phyloP scores from a whole-genome alignment of 2,888 invertebrate genomes.

The Cephus pulcher region DNA sequence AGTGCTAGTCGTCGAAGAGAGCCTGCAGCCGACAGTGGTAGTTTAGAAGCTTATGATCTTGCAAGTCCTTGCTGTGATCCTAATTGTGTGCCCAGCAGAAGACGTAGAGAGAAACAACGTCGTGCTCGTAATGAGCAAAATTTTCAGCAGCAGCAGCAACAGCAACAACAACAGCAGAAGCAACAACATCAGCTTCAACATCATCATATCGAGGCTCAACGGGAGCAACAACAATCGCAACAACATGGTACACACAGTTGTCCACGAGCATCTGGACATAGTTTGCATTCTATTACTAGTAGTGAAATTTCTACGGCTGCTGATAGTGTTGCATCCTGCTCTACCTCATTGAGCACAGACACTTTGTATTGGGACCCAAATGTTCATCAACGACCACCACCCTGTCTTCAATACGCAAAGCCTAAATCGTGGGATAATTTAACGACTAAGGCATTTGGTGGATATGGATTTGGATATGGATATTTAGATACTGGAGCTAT shows the following conservation, averaged over 20 bases:
- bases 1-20: slow-evolving; percentile 56
- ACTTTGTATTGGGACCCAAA: slow-evolving; percentile 85
- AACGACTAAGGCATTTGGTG: slow-evolving; percentile 86
- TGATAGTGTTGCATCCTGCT: slow-evolving; percentile 81
- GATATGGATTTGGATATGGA: slow-evolving; percentile 89
- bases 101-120: slow-evolving; percentile 71
- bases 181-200: slow-evolving; percentile 23
- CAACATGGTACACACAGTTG: slow-evolving; percentile 51
- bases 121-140: slow-evolving; percentile 59
- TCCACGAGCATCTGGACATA: slow-evolving; percentile 66
- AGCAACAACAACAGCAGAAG: slow-evolving; percentile 8
- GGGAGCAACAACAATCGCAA: slow-evolving; percentile 37
- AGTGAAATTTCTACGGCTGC: slow-evolving; percentile 77
- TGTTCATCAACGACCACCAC: slow-evolving; percentile 64
- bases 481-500: slow-evolving; percentile 75
- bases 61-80: slow-evolving; percentile 90
- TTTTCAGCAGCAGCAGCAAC: slow-evolving; percentile 63
- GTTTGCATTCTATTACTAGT: slow-evolving; percentile 85
- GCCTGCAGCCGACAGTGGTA: slow-evolving; percentile 73
- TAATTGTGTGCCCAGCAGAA: slow-evolving; percentile 81
- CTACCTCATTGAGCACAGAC: slow-evolving; percentile 87
- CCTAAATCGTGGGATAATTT: slow-evolving; percentile 93
- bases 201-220: slow-evolving; percentile 27
- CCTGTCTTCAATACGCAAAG: slow-evolving; percentile 70
- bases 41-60: slow-evolving; percentile 86